A percentile compares a stretch with the other conserved stretches of the same genome.
These are phyloP conservation scores for Myodes glareolus DNA, from an alignment of 2,113 vertebrate species.

Conservation along the genomic window DNA sequence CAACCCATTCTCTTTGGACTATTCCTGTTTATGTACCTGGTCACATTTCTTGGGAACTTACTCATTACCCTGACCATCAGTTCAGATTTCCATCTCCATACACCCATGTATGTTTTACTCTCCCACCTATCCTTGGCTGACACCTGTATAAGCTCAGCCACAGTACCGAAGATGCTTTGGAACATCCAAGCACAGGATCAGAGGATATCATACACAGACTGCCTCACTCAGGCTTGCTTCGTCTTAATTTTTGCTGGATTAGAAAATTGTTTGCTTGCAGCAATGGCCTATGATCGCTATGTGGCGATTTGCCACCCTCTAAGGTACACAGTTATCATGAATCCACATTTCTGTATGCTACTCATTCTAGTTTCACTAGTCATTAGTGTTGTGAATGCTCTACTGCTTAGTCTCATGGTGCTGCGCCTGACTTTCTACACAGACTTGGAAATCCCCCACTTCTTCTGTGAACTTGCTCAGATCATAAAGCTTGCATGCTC, in stretches of 20 bases:
- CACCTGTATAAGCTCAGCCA: background rate
- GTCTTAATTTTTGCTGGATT: background rate
- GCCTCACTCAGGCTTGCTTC: background rate
- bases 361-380: background rate
- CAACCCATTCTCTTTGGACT: background rate
- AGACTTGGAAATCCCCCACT: background rate
- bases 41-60: background rate
- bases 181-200: background rate
- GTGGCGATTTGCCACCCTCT: background rate
- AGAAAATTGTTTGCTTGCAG: background rate
- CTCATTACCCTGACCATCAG: background rate
- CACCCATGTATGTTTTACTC: background rate
- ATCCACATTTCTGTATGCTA: background rate
- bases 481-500: background rate
- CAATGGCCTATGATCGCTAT: constrained; percentile 11
- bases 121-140: background rate
- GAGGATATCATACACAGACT: background rate
- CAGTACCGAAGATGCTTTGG: background rate
- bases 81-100: background rate
- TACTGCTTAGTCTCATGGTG: background rate
- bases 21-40: background rate
- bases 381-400: background rate
- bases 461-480: background rate
- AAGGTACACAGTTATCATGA: background rate
- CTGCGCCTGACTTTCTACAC: background rate